Evolutionary conservation across 2,888 invertebrate species (phyloP).

Genomic region (Cheilosia pagana): DNA sequence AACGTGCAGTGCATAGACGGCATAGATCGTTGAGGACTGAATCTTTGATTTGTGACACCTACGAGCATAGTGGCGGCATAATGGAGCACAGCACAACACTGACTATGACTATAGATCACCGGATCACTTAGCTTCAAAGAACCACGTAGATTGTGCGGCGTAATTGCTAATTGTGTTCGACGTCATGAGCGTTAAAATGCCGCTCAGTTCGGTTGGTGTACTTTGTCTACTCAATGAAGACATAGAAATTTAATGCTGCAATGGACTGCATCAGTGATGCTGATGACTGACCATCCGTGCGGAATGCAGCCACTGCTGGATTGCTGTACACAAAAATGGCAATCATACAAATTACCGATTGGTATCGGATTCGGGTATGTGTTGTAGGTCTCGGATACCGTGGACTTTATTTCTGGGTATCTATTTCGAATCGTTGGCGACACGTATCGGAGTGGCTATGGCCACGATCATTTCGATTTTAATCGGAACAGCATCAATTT

Average conservation of each 20-base stretch:
- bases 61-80: constrained; percentile 20
- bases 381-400: constrained; percentile 5
- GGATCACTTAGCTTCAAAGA: constrained; percentile 50
- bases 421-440: constrained; percentile 19
- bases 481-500: constrained; percentile 22
- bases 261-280: constrained; percentile 17
- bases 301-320: constrained; percentile 17
- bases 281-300: constrained; percentile 37
- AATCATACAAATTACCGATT: constrained; percentile 62
- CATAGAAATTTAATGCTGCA: constrained; percentile 58
- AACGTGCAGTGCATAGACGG: constrained; percentile 16
- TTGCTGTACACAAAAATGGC: constrained; percentile 5
- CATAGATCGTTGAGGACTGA: constrained; percentile 24
- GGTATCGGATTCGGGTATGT: constrained; percentile 36
- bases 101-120: constrained; percentile 49
- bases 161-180: constrained; percentile 68
- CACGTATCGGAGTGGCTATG: constrained; percentile 12
- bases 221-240: constrained; percentile 49
- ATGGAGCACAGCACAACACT: background rate
- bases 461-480: constrained; percentile 41
- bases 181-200: constrained; percentile 62
- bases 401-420: constrained; percentile 32
- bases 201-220: constrained; percentile 34
- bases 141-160: constrained; percentile 51
- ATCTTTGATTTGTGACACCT: constrained; percentile 74